Evolutionary conservation across 2,888 invertebrate species (phyloP), one percentile per base, ranked within the genome.

Genomic region (Hoplodrina blanda): DNA sequence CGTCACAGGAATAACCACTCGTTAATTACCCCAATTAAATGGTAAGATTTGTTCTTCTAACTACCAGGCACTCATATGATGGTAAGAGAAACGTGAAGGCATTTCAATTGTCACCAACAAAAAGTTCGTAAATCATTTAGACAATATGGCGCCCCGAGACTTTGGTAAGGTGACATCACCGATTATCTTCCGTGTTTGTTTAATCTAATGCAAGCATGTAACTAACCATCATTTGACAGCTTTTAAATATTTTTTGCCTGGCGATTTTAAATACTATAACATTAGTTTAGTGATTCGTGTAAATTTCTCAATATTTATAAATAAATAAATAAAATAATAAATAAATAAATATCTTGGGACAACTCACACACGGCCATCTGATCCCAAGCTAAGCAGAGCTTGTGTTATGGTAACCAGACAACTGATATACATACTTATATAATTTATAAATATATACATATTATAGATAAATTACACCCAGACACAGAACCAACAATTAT

Each of bases 81-180:
- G 44, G 30, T 57, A 70, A 69, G 69, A 74, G 62, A 19, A 73
- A 74, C 80, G 85, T 81, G 85, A 69, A 76, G 78, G 81, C 68
- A 85, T 75, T 81, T 80, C 76, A 76, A 79, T 73, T 71, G 78
- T 82, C 74, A 69, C 72, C 73, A 73, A 73, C 68, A 59, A 78
- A 73, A 80, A 64, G 54, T 87, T 78, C 88, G 84, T 91, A 90
- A 90, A 90, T 92, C 91, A 93, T 84, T 76, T 88, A 94, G 95
- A 94, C 95, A 79, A 88, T 83, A 90, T 94, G 95, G 95, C 95
- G 95, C 95, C 94, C 90, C 85, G 86, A 72, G 71, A 80, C 83
- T 86, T 80, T 85, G 87, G 90, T 91, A 75, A 64, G 83, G 83
- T 77, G 59, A 73, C 62, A 61, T 17, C 53, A 59, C 65, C 76